These are phyloP conservation scores for Sus cebifrons DNA, from an alignment of 2,797 vertebrate species.

Conservation along the genomic window DNA sequence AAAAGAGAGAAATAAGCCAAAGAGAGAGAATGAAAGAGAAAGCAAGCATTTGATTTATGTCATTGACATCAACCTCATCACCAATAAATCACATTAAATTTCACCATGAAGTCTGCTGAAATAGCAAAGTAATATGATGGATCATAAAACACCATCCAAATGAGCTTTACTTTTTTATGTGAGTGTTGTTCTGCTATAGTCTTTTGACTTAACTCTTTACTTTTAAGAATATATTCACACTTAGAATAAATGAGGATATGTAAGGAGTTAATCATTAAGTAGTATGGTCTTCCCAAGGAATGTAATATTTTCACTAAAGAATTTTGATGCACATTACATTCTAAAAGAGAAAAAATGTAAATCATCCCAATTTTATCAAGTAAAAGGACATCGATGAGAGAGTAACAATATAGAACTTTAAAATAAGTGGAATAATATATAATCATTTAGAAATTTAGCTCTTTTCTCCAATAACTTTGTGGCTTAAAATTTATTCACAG, in stretches of 20 bases:
- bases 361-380: constrained; percentile 20
- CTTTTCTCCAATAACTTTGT: neutral
- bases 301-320: neutral
- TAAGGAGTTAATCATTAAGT: constrained; percentile 14
- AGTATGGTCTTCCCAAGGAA: neutral
- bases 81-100: neutral
- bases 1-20: neutral
- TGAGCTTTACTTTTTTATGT: neutral
- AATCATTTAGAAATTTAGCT: neutral
- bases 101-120: neutral
- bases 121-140: neutral
- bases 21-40: neutral
- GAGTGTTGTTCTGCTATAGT: neutral
- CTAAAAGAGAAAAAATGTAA: neutral
- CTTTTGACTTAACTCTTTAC: constrained; percentile 16
- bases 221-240: neutral
- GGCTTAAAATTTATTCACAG: neutral
- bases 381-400: neutral
- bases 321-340: neutral
- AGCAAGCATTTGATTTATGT: neutral
- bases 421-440: constrained; percentile 6
- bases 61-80: neutral
- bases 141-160: neutral
- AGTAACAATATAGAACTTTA: neutral
- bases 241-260: neutral